Evolutionary conservation across 2,113 vertebrate genomes (phyloP).

Genomic region (Tringa solitaria): DNA sequence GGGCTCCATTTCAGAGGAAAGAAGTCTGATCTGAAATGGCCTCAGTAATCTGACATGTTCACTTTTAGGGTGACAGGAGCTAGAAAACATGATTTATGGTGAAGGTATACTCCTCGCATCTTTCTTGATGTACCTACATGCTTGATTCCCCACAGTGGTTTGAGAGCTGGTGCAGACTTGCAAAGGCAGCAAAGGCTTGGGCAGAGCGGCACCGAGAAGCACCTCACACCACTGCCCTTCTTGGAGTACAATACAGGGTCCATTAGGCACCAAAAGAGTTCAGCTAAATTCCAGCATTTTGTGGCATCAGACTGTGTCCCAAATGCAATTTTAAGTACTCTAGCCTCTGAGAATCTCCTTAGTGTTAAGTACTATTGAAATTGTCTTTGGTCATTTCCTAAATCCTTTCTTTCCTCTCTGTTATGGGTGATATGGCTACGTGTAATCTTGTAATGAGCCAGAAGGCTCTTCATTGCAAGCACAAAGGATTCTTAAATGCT

Average conservation of each 20-base stretch:
- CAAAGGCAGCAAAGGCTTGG: not conserved
- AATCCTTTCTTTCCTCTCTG: not conserved
- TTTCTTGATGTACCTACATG: not conserved
- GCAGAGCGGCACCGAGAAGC: not conserved
- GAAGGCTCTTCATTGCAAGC: not conserved
- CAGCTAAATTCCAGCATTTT: not conserved
- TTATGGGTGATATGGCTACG: not conserved
- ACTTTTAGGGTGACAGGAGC: not conserved
- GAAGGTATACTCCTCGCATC: not conserved
- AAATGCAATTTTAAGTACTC: not conserved
- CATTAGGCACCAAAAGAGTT: not conserved
- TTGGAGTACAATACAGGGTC: not conserved
- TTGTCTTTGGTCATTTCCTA: not conserved
- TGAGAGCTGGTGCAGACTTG: not conserved
- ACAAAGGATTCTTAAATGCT: not conserved
- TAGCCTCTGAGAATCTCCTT: not conserved
- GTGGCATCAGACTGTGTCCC: not conserved
- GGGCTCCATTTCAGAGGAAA: not conserved
- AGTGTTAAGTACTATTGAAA: not conserved
- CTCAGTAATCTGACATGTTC: not conserved
- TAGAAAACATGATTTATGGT: not conserved
- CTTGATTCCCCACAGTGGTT: too few relatives aligned
- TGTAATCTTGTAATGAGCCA: not conserved
- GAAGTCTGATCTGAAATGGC: not conserved
- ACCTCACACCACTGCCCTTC: rapidly evolving